Evolutionary conservation across 2,797 vertebrate genomes (phyloP).

Genomic region (Gymnoscopelus braueri): DNA sequence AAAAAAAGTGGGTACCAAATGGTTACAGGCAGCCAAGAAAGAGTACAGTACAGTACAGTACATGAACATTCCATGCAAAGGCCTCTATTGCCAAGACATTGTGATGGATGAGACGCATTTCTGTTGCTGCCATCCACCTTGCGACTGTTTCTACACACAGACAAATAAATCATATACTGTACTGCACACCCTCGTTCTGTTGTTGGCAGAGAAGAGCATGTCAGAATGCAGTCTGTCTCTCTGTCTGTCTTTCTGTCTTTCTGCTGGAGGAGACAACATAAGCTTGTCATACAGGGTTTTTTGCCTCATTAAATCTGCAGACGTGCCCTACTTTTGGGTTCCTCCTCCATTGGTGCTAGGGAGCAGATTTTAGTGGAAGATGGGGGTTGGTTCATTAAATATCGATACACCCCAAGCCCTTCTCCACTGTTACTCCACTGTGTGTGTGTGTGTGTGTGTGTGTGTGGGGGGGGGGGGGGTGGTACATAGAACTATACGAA

Average conservation of each 20-base stretch:
- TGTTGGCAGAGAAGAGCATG: conserved; percentile 22
- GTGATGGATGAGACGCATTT: conserved; percentile 50
- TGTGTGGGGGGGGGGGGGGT: not conserved
- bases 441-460: conserved; percentile 11
- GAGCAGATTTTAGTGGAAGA: conserved; percentile 68
- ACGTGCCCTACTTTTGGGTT: conserved; percentile 74
- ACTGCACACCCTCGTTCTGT: conserved; percentile 28
- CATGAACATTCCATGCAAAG: no score
- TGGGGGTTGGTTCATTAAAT: conserved; percentile 70
- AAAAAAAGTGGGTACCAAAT: no score
- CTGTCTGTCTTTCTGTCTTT: not conserved
- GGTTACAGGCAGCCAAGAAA: no score
- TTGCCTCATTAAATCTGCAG: conserved; percentile 82
- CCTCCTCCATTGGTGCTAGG: conserved; percentile 56
- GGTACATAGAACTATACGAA: no score
- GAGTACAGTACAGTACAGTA: no score
- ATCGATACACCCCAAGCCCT: conserved; percentile 63
- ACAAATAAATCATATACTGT: conserved; percentile 29
- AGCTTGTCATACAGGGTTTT: conserved; percentile 63
- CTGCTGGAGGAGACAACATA: conserved; percentile 71
- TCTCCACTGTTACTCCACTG: conserved; percentile 54
- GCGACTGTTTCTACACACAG: conserved; percentile 30
- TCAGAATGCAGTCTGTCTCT: conserved; percentile 48
- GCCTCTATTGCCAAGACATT: conserved; percentile 50
- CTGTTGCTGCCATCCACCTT: conserved; percentile 35